Base-by-base conservation (phyloP, 2,113 vertebrate species). In the Hucho hucho region DNA sequence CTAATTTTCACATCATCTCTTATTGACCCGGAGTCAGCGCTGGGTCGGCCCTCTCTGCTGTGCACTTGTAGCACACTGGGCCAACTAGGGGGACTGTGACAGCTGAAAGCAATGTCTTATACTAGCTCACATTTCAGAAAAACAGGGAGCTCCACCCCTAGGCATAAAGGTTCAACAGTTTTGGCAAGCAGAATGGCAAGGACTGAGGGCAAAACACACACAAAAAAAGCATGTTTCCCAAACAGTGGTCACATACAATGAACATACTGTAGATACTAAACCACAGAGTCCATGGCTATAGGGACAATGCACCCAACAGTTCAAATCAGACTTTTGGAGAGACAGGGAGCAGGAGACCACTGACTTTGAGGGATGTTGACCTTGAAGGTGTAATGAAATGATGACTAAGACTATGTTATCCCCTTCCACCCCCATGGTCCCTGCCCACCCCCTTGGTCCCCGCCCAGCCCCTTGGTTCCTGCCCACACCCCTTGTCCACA, bases 1-100 rank as follows among this genome's bases (percentile, higher is more conserved):
- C 29, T 37, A 12, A 61, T 4, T 70, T 79, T 70, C 28, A 49
- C 29, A 64, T 29, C 59, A 70, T 14, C 64, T 58, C 13, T 66
- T 18, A 13, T 12, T 53, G 59, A 58, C 24, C 24, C 47, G 46
- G 14, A 2, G 28, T 43, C 37, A 43, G 37, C 37, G 37, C 37
- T 11, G 37, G 37, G 37, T 11, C 37, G 37, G 25, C 26, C 4
- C 25, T 29, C 64, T 13, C 64, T 64, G 32, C 63, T 25, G 12
- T 26, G 63, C 25, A 25, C 24, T 65, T 26, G 24, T 65, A 65
- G 14, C 37, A 43, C 37, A 9, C 37, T 43, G 37, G 9, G 37
- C 37, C 37, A 9, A 43, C 37, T 43, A 43, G 37, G 9, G 9
- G 37, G 37, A 43, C 37, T 0, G 2, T 43, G 37, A 43, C 37